These are phyloP conservation scores for Drosophila equinoxialis DNA, from an alignment of 1,140 invertebrate species.

Conservation along the genomic window DNA sequence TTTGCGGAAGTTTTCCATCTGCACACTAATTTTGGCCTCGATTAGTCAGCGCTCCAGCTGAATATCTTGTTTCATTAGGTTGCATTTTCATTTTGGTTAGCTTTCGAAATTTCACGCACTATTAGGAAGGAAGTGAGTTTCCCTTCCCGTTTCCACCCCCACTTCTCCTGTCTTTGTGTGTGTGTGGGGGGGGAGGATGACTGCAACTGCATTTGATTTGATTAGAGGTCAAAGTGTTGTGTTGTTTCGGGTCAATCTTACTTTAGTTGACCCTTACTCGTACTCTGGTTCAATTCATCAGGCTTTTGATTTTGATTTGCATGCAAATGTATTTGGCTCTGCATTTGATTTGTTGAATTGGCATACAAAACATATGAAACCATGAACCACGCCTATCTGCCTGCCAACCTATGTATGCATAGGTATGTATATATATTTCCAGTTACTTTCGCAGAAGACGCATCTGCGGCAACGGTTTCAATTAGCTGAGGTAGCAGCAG, in stretches of 20 bases:
- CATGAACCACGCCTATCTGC: not conserved
- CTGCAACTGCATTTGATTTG: not conserved
- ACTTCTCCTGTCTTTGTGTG: too few species aligned
- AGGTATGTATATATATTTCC: not conserved
- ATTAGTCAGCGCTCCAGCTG: not conserved
- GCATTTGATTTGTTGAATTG: not conserved
- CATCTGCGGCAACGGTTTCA: conserved; percentile 8
- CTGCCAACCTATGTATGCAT: not conserved
- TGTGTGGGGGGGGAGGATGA: too few species aligned
- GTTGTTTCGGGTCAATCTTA: not conserved
- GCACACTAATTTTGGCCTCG: not conserved
- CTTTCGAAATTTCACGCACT: conserved; percentile 5
- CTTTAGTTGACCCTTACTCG: not conserved
- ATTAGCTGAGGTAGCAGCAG: not conserved
- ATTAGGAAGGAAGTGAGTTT: conserved; percentile 8
- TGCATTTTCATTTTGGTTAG: not conserved
- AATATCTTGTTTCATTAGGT: not conserved
- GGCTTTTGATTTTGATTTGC: not conserved
- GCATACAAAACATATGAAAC: not conserved
- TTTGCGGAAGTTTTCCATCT: conserved; percentile 9
- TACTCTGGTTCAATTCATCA: not conserved
- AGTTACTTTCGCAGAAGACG: conserved; percentile 1
- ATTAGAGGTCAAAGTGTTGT: not conserved
- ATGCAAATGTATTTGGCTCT: not conserved
- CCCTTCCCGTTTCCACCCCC: not conserved